phyloP scores from a whole-genome alignment of 2,797 vertebrate species.

The Neostethus bicornis region DNA sequence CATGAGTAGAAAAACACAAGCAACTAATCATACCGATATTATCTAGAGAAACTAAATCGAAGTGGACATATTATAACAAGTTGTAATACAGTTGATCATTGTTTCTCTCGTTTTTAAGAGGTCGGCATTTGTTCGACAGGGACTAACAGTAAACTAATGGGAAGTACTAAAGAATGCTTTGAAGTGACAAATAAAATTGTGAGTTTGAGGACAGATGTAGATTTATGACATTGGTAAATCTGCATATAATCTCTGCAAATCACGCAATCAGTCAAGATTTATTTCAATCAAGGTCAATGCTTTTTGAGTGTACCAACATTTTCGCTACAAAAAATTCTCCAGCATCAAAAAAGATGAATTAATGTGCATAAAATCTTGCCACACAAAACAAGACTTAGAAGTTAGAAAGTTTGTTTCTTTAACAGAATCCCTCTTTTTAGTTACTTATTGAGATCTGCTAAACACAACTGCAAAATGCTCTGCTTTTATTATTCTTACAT shows the following conservation, averaged over 20 bases:
- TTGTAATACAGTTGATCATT: conserved; percentile 28
- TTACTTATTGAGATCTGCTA: neutral
- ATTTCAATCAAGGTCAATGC: conserved; percentile 73
- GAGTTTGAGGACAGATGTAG: conserved; percentile 79
- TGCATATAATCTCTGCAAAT: conserved; percentile 81
- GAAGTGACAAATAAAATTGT: conserved; percentile 82
- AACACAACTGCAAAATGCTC: too few species aligned
- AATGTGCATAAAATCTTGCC: too few species aligned
- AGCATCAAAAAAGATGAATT: conserved; percentile 56
- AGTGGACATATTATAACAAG: too few species aligned
- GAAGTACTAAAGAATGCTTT: conserved; percentile 80
- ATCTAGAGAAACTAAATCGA: conserved; percentile 25
- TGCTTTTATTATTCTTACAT: too few species aligned
- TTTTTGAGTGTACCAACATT: conserved; percentile 43
- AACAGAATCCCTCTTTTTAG: neutral
- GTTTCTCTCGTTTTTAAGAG: conserved; percentile 28
- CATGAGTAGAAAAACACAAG: neutral
- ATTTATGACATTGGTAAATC: conserved; percentile 85
- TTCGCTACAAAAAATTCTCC: conserved; percentile 42
- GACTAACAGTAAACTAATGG: conserved; percentile 61
- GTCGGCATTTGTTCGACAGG: conserved; percentile 57
- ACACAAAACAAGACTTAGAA: conserved; percentile 43
- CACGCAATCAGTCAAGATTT: conserved; percentile 52
- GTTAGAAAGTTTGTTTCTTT: neutral
- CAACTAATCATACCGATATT: conserved; percentile 18